Evolutionary conservation across 2,888 invertebrate species (phyloP).

Genomic region (Dione vanillae): DNA sequence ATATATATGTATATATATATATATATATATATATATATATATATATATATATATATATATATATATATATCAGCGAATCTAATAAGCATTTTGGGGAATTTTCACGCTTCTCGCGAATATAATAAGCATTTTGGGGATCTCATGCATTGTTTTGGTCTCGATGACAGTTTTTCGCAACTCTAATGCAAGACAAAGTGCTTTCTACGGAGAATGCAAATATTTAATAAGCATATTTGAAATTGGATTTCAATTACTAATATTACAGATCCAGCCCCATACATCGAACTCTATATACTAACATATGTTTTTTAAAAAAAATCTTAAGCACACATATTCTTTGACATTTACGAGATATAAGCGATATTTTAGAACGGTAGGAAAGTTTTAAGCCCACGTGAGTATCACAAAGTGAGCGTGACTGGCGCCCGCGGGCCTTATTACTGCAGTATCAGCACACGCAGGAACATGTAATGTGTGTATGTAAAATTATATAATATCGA

Average conservation of each 20-base stretch:
- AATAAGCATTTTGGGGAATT: no score
- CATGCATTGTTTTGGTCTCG: background rate
- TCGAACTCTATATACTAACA: background rate
- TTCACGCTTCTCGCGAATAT: no score
- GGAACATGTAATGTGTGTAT: no score
- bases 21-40: no score
- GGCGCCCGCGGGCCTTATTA: conserved; percentile 3
- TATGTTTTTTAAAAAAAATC: background rate
- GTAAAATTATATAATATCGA: no score
- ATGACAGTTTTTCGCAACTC: background rate
- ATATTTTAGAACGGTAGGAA: background rate
- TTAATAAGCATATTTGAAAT: background rate
- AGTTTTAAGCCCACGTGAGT: conserved; percentile 4
- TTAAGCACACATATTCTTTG: background rate
- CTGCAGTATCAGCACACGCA: background rate
- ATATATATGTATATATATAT: no score
- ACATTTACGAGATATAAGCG: background rate
- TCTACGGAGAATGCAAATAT: background rate
- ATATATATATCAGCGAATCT: no score
- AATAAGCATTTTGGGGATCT: no score
- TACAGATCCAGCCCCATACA: no score
- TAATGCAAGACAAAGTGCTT: background rate
- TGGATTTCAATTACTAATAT: background rate
- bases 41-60: no score
- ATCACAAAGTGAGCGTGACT: background rate